These are phyloP conservation scores for Euproctis similis DNA, from an alignment of 2,888 invertebrate species.

Conservation along the genomic window DNA sequence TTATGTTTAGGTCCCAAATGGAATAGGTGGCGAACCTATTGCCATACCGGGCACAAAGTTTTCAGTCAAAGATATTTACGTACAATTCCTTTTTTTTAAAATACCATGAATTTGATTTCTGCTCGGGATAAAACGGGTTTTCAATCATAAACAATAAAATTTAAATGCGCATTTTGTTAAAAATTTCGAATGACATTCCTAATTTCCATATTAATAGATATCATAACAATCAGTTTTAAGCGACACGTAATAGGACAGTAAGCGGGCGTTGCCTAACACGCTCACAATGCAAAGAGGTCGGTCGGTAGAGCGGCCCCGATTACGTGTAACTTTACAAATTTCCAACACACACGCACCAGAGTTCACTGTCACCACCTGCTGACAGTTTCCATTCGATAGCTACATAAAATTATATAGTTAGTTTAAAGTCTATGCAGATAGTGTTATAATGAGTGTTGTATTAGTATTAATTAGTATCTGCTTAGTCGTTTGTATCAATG, in stretches of 20 bases:
- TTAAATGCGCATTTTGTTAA: too few species aligned
- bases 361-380: constrained; percentile 3
- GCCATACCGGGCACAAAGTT: too few species aligned
- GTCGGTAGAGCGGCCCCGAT: constrained; percentile 33
- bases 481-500: constrained; percentile 20
- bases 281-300: constrained; percentile 43
- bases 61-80: too few species aligned
- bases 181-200: too few species aligned
- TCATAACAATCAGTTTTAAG: background rate
- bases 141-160: too few species aligned
- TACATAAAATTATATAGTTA: background rate
- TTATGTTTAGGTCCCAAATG: too few species aligned
- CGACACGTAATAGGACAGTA: constrained; percentile 25
- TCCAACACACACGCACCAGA: constrained; percentile 9
- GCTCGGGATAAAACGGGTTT: too few species aligned
- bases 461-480: constrained; percentile 21
- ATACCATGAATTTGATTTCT: too few species aligned
- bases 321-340: constrained; percentile 17
- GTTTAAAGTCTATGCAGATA: too few species aligned
- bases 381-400: constrained; percentile 1
- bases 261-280: constrained; percentile 35
- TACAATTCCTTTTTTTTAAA: too few species aligned
- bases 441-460: constrained; percentile 11
- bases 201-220: too few species aligned
- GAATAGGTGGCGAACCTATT: too few species aligned